Base-by-base conservation (phyloP, 1,140 invertebrate genomes). In the Harlomillsia oculata region DNA sequence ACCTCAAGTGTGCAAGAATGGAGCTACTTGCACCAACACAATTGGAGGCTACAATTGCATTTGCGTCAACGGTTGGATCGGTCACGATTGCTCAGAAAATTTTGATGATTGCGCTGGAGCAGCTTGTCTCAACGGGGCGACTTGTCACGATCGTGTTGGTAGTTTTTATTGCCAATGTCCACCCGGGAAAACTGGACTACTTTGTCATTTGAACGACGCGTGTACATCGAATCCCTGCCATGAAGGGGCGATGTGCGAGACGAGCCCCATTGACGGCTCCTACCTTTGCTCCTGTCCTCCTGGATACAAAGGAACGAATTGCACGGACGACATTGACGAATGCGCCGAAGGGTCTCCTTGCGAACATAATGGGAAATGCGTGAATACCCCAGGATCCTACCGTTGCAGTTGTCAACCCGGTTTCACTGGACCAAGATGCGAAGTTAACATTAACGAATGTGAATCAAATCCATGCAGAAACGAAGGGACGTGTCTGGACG, bases 191-290 rank as follows among this genome's bases (percentile, higher is more conserved):
- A 96, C 90, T 61, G 88, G 88, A 67, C 72, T 95, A 11, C 77
- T 96, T 1, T 98, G 94, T 67, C 94, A 98, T 69, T 74, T 97
- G 71, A 89, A 97, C 56, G 93, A 98, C 70, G 91, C 92, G 0
- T 98, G 94, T 70, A 88, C 87, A 0, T 91, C 87, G n/a, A 93
- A 91, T 74, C 94, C 94, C 0, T 98, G 94, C 69, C 89, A 94
- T 66, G 81, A 84, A 0, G 89, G 89, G 58, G 89, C 93, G 5
- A 88, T 88, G 61, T 97, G 94, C 68, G 89, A 96, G 70, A 97
- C 93, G 0, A 94, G 87, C 62, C 92, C 92, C 9, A 91, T 96
- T 60, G 90, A 93, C 67, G 90, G 94, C 0, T 89, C 87, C 4
- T 93, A 89, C 71, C 84, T 90, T 11, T 97, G 94, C 70, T 89